phyloP scores from a whole-genome alignment of 2,888 invertebrate genomes.

The Dasypolia templi region DNA sequence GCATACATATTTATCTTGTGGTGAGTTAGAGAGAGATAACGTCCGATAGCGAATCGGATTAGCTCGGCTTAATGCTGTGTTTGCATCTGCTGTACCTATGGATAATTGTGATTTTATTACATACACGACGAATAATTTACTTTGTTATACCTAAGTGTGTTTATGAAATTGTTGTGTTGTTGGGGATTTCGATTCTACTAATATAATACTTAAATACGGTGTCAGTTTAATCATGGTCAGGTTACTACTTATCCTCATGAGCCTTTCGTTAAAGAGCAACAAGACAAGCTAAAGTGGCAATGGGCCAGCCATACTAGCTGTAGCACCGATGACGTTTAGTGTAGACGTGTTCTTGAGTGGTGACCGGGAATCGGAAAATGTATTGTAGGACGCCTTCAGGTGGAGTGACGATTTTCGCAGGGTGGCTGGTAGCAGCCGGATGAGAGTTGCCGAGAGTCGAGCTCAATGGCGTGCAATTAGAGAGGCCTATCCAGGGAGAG shows the following conservation, averaged over 20 bases:
- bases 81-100: constrained; percentile 49
- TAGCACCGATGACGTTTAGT: background rate
- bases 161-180: constrained; percentile 1
- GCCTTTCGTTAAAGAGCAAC: background rate
- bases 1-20: constrained; percentile 83
- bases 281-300: background rate
- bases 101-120: constrained; percentile 49
- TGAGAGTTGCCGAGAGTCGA: background rate
- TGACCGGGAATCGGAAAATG: background rate
- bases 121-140: constrained; percentile 27
- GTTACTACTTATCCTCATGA: background rate
- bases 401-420: background rate
- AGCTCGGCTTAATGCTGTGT: constrained; percentile 72
- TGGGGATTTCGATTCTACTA: background rate
- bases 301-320: background rate
- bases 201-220: background rate
- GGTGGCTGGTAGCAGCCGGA: background rate
- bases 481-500: background rate
- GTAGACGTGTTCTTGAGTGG: background rate
- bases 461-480: background rate
- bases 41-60: constrained; percentile 75
- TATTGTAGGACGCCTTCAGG: background rate
- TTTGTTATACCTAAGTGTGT: background rate
- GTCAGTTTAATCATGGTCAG: background rate
- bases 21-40: constrained; percentile 81